These are phyloP conservation scores for Agelas oroides DNA, from an alignment of 37 sponge, comb jelly and placozoan species.

Conservation along the genomic window DNA sequence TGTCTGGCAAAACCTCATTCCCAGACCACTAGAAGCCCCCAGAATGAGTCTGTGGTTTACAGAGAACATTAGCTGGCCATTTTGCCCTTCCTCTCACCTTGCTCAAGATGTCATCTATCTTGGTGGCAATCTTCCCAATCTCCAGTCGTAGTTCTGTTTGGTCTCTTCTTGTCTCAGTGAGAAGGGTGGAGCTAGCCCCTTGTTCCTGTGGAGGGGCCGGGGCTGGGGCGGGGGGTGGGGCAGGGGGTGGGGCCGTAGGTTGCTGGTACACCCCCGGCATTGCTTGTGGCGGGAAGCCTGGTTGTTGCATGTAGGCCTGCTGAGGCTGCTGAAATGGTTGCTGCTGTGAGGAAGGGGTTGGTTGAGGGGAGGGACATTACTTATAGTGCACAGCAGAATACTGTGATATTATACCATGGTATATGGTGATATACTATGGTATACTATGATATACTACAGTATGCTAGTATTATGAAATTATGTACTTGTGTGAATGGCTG, in stretches of 20 bases:
- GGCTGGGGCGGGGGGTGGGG: constrained; percentile 50
- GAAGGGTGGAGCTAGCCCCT: constrained; percentile 50
- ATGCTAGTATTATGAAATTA: neutral
- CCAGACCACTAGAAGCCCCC: too few species aligned
- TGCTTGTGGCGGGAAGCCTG: neutral
- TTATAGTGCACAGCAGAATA: too few species aligned
- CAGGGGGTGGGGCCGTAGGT: constrained; percentile 46
- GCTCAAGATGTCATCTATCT: constrained; percentile 76
- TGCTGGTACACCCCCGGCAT: constrained; percentile 40
- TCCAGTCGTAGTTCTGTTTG: constrained; percentile 85
- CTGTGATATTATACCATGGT: neutral
- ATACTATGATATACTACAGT: too few species aligned
- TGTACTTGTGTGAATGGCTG: constrained; percentile 34
- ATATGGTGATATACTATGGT: neutral
- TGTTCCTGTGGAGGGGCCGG: constrained; percentile 37
- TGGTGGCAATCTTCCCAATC: constrained; percentile 73
- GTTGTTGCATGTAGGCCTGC: constrained; percentile 8
- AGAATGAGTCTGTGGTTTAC: too few species aligned
- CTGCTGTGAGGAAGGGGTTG: neutral
- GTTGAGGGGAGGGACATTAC: neutral
- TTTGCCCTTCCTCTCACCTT: constrained; percentile 38
- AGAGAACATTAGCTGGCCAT: too few species aligned
- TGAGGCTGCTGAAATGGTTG: constrained; percentile 5
- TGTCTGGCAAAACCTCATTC: neutral
- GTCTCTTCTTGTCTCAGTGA: constrained; percentile 84